A percentile compares a stretch with the other conserved stretches of the same genome.
Conservation (phyloP, 1,140 invertebrate species). For the Fopius arisanus region DNA sequence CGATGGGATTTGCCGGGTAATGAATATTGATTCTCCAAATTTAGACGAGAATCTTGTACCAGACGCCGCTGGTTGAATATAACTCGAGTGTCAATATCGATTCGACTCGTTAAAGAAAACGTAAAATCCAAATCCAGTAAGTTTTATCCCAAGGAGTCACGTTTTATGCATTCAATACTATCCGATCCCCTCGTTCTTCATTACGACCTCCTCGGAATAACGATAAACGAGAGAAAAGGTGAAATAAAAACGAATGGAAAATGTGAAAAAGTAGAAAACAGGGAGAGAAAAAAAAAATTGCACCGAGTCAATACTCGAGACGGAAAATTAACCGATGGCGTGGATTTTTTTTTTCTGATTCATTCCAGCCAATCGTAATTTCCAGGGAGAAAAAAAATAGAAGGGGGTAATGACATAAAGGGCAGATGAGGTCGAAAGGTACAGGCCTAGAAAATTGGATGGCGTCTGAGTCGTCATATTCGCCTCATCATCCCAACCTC, state of each 20-base stretch:
- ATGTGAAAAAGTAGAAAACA: neutral
- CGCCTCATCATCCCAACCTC: neutral
- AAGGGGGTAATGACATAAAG: neutral
- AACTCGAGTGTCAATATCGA: neutral
- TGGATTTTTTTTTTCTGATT: neutral
- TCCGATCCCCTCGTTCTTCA: neutral
- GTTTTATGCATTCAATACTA: neutral
- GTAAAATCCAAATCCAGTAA: neutral
- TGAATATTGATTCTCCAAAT: constrained; percentile 25
- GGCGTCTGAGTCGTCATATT: constrained; percentile 12
- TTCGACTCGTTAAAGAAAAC: neutral
- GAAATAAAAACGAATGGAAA: neutral
- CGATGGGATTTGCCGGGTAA: neutral
- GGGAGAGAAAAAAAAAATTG: neutral
- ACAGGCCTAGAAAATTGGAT: constrained; percentile 18
- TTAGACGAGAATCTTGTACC: constrained; percentile 15
- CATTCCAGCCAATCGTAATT: neutral
- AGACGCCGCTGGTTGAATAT: neutral
- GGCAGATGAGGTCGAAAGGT: constrained; percentile 1
- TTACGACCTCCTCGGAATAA: constrained; percentile 3
- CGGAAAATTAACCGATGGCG: neutral
- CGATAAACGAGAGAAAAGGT: constrained; percentile 9
- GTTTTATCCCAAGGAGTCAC: neutral
- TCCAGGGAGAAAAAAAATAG: neutral
- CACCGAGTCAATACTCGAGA: neutral